Conservation (phyloP, 1,140 invertebrate species). For the Ceratina calcarata region DNA sequence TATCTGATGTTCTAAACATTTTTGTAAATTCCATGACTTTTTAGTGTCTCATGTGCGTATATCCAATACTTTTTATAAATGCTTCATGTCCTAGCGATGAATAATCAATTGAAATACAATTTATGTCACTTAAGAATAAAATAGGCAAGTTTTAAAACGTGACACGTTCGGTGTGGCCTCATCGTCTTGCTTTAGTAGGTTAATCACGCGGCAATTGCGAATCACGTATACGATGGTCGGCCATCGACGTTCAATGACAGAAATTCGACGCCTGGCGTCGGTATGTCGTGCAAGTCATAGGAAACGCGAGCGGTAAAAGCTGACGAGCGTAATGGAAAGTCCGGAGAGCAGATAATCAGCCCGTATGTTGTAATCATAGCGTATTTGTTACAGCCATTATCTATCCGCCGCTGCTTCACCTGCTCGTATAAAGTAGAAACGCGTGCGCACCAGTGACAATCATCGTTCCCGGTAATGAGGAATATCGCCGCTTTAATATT, state of each 20-base stretch:
- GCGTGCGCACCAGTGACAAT: conserved; percentile 35
- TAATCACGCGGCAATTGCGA: conserved; percentile 27
- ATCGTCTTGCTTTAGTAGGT: conserved; percentile 14
- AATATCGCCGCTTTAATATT: neutral
- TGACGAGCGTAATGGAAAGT: conserved; percentile 72
- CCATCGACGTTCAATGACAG: conserved; percentile 3
- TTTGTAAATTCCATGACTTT: too few relatives aligned
- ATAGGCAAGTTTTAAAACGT: too few relatives aligned
- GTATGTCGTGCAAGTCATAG: conserved; percentile 43
- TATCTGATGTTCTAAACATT: too few relatives aligned
- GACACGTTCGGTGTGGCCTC: neutral
- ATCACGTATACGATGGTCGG: conserved; percentile 11
- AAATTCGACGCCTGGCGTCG: conserved; percentile 21
- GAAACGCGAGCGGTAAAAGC: conserved; percentile 65
- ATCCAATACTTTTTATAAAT: too few relatives aligned
- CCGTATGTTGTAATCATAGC: conserved; percentile 77
- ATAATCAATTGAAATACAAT: too few relatives aligned
- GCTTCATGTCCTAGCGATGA: too few relatives aligned
- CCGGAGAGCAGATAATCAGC: conserved; percentile 74
- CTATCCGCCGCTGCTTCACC: conserved; percentile 73
- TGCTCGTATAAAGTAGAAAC: conserved; percentile 69
- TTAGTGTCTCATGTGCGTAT: too few relatives aligned
- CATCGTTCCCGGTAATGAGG: conserved; percentile 10
- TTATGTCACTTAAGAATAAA: too few relatives aligned
- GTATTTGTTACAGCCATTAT: conserved; percentile 77